Conservation (phyloP, 1,140 invertebrate species). For the Ostrea denselamellosa region DNA sequence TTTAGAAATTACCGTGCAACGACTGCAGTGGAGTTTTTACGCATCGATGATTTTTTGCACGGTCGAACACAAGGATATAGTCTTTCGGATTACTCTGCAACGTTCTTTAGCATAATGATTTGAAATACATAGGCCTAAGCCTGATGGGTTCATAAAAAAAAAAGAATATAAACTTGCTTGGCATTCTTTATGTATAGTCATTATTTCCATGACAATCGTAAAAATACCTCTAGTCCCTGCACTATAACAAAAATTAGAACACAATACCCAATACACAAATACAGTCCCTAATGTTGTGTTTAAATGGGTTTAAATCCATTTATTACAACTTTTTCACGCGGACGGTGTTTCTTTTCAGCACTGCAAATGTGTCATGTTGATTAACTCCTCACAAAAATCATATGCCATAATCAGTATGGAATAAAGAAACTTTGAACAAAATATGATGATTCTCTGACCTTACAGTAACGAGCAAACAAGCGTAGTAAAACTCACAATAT, state of each 20-base stretch:
- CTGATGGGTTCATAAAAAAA: not conserved
- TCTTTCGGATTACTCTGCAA: not conserved
- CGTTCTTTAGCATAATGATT: not conserved
- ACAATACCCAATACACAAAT: not conserved
- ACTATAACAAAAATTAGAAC: not conserved
- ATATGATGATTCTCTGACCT: not conserved
- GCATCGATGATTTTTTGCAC: not conserved
- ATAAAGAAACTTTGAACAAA: not conserved
- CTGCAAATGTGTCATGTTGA: not conserved
- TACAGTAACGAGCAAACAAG: not conserved
- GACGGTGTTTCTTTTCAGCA: not conserved
- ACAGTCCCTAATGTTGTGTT: not conserved
- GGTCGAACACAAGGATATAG: not conserved
- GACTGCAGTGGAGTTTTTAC: not conserved
- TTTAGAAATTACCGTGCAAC: not conserved
- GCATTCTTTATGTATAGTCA: not conserved
- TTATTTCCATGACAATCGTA: not conserved
- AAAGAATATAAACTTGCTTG: not conserved
- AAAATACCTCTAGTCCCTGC: not conserved
- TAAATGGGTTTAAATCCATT: not conserved
- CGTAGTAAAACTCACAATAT: constrained; percentile 51
- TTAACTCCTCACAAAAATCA: not conserved
- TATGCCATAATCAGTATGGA: not conserved
- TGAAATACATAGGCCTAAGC: not conserved
- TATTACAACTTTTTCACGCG: constrained; percentile 33